phyloP scores from a whole-genome alignment of 1,140 invertebrate genomes.

The Panagrolaimus sp. region DNA sequence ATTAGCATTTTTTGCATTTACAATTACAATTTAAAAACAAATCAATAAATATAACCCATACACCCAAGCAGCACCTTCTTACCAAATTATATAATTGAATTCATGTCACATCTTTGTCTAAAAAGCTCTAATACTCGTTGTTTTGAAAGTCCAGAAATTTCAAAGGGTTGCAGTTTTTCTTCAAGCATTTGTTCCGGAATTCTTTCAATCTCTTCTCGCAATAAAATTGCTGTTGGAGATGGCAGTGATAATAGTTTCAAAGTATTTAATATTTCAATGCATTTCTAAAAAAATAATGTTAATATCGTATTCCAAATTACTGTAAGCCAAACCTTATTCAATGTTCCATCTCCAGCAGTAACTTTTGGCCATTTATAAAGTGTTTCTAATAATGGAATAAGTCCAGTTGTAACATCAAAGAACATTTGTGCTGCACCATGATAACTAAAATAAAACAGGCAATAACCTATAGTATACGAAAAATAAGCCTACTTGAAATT shows the following conservation, averaged over 20 bases:
- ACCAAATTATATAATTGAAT: neutral
- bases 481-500: slow-evolving; percentile 33
- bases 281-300: slow-evolving; percentile 34
- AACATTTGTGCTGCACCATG: slow-evolving; percentile 42
- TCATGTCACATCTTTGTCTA: slow-evolving; percentile 44
- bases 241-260: slow-evolving; percentile 37
- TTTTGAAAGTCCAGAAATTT: slow-evolving; percentile 29
- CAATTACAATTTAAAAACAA: no score
- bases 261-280: slow-evolving; percentile 35
- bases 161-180: slow-evolving; percentile 38
- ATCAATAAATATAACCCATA: no score
- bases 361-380: slow-evolving; percentile 24
- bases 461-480: neutral
- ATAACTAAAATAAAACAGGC: slow-evolving; percentile 17
- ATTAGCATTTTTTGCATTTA: no score
- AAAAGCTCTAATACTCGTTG: slow-evolving; percentile 29
- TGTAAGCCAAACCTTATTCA: slow-evolving; percentile 20
- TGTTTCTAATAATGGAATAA: slow-evolving; percentile 39
- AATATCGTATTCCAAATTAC: neutral
- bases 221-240: slow-evolving; percentile 37
- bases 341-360: slow-evolving; percentile 26
- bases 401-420: slow-evolving; percentile 30
- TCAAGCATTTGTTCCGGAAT: slow-evolving; percentile 41
- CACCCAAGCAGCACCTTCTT: no score
- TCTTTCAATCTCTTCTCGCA: slow-evolving; percentile 40